phyloP scores from a whole-genome alignment of 2,888 invertebrate genomes.

The Lagria hirta region DNA sequence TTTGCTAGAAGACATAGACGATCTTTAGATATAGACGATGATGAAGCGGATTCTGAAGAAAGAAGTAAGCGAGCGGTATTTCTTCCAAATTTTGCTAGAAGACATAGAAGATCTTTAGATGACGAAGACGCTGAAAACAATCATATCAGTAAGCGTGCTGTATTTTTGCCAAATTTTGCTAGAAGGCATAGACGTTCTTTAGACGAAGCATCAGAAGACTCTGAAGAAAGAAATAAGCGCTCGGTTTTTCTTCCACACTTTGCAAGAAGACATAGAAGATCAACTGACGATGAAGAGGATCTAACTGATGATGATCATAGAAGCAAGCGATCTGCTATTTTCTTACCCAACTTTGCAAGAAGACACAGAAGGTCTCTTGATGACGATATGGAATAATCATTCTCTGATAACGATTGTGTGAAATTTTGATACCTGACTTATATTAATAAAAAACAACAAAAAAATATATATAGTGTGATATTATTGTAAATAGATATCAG shows the following conservation, averaged over 20 bases:
- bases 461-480: too few species aligned
- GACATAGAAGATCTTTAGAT: conserved; percentile 12
- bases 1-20: conserved; percentile 1
- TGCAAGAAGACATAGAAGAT: conserved; percentile 6
- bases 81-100: conserved; percentile 7
- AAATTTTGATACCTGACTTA: too few species aligned
- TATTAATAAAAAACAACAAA: too few species aligned
- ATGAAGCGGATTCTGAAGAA: not conserved
- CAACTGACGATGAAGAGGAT: too few species aligned
- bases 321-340: not conserved
- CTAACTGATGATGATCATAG: not conserved
- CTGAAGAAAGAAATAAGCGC: too few species aligned
- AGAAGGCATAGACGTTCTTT: conserved; percentile 5
- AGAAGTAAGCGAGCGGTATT: conserved; percentile 1
- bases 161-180: conserved; percentile 12
- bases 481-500: too few species aligned
- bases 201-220: conserved; percentile 14
- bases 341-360: not conserved
- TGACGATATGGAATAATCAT: too few species aligned
- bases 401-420: too few species aligned
- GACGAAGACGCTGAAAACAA: conserved; percentile 5
- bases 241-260: conserved; percentile 17
- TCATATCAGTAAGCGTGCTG: conserved; percentile 8
- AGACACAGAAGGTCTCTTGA: too few species aligned
- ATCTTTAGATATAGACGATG: not conserved